Conservation (phyloP, 1,140 invertebrate genomes). For the Alviniconcha marisindica region DNA sequence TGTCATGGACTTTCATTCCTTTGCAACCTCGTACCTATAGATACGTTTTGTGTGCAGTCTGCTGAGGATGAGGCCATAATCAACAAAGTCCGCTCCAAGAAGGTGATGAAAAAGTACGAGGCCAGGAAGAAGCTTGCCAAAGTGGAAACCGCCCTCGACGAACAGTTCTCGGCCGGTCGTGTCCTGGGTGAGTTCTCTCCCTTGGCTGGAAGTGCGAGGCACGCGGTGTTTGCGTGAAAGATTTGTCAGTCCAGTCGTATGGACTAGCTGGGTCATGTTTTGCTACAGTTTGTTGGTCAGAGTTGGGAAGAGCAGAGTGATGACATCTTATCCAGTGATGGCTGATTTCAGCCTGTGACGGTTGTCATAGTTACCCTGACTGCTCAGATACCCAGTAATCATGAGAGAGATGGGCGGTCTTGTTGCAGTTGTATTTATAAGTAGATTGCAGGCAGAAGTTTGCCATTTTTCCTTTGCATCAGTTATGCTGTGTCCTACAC, state of each 20-base stretch:
- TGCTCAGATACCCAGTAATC: no score
- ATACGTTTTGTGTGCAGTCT: constrained; percentile 54
- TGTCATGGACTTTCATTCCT: no score
- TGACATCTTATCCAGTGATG: constrained; percentile 36
- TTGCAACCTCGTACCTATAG: no score
- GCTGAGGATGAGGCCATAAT: constrained; percentile 93
- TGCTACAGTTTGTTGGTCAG: background rate
- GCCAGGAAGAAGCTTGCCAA: constrained; percentile 93
- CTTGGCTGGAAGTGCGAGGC: no score
- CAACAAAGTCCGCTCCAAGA: constrained; percentile 96
- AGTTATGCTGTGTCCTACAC: no score
- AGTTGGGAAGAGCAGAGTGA: constrained; percentile 33
- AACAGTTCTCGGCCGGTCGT: constrained; percentile 97
- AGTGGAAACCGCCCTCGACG: constrained; percentile 94
- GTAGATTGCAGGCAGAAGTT: no score
- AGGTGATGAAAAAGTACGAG: constrained; percentile 94
- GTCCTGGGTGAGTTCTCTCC: constrained; percentile 82
- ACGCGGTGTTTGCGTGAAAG: no score
- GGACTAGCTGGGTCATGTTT: background rate
- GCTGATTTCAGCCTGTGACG: background rate
- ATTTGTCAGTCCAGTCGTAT: background rate
- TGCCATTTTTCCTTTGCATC: no score
- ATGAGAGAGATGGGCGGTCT: no score
- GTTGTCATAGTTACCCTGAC: constrained; percentile 94
- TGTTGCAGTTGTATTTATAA: no score